Evolutionary conservation across 2,113 vertebrate species (phyloP), one percentile per base, ranked within the genome.

Genomic region (Phaethornis superciliosus): DNA sequence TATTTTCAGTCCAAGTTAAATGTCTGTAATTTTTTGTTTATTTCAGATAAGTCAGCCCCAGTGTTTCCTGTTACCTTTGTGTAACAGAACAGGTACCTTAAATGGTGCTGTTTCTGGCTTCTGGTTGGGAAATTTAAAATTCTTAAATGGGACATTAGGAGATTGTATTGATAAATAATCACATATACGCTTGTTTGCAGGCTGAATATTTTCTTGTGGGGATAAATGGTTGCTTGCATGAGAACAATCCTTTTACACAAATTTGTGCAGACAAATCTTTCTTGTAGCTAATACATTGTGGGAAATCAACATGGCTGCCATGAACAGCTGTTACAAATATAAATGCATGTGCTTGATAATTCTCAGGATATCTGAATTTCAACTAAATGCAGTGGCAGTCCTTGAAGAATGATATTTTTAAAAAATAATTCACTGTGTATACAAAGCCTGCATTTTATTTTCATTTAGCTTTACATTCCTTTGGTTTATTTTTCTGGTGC

Each of bases 261-360:
- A 89, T 83, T 56, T 60, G 72, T 22, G 10, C 77, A 76, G 80
- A 75, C 60, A 81, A 85, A 95, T 95, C 86, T 95, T 96, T 65
- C 65, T 92, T 93, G 81, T 80, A 89, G 89, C 95, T 84, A 93
- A 49, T 76, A 89, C 81, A 83, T 62, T 78, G 4, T 95, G 93
- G 94, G 93, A 95, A 96, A 96, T 95, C 87, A 92, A 91, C 85
- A 89, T 92, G 94, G 91, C 84, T 47, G 78, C 89, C 95, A 85
- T 24, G 84, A 82, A 72, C 62, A 92, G 35, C 54, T 87, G 81
- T 62, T 94, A 79, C 79, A 94, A 93, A 94, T 95, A 96, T 62
- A 85, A 96, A 96, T 93, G 69, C 90, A 22, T 1, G 6, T 65
- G 67, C 62, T 84, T 85, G 76, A 88, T 87, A 49, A 26, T 84